Base-by-base conservation (phyloP, 2,113 vertebrate genomes). In the Ochotona princeps region DNA sequence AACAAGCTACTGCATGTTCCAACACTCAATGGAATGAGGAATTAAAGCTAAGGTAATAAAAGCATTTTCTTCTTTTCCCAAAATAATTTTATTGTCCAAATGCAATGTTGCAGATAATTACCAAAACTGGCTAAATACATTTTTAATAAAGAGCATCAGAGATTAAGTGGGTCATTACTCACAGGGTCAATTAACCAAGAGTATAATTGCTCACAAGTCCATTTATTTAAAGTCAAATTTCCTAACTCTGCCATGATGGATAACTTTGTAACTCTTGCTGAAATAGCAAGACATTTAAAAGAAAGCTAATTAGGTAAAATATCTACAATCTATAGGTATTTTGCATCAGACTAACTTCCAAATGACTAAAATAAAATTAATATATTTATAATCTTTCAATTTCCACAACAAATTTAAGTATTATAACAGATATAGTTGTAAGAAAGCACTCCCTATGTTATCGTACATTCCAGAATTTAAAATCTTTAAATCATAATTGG, bases 11-110 rank as follows among this genome's bases (percentile, higher is more conserved):
- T 47, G 3, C 17, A 87, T 5, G 20, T 82, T 44, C 38, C 28
- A 82, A 82, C 75, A 91, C 49, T 70, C 83, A 92, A 90, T 5
- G 75, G 67, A 80, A 79, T 80, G 81, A 87, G 18, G 35, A 72
- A 51, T 9, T 60, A 82, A 92, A 79, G 15, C 44, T 70, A 95
- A 76, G 4, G 54, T 82, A 94, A 72, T 51, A 94, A 2, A 63
- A 85, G 70, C 30, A 17, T 79, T 61, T 83, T 72, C 47, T 76
- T 89, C 44, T 75, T 47, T 91, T 18, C 14, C 49, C 35, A 28
- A 63, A 92, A 86, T 87, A 89, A 92, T 73, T 84, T 87, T 20
- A 90, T 66, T 76, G 28, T 73, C 90, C 57, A 86, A 94, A 94
- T 80, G 90, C 21, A 76, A 54, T n/a, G 92, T 90, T 90, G 60